Percentiles rank a stretch among this genome's conserved stretches.
Conservation (phyloP, 23 tunicate species). For the Aplidium turbinatum region DNA sequence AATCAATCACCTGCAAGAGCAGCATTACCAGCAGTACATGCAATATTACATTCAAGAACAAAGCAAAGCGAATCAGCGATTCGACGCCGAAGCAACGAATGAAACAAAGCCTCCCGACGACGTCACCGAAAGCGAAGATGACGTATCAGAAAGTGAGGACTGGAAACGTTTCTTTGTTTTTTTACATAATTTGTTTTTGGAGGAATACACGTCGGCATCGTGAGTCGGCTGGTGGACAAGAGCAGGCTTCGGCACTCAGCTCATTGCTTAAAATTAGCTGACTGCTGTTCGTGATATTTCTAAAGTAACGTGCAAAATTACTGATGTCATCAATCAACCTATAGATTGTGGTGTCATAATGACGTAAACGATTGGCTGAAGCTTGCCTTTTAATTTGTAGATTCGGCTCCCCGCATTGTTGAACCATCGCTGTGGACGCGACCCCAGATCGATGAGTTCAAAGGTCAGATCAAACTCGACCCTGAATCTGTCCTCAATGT, state of each 20-base stretch:
- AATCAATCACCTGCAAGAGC: conserved; percentile 87
- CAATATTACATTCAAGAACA: conserved; percentile 72
- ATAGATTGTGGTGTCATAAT: no score
- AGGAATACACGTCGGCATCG: no score
- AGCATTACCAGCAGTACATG: conserved; percentile 98
- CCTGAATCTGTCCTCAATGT: conserved; percentile 92
- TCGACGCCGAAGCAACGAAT: conserved; percentile 10
- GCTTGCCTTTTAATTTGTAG: conserved; percentile 25
- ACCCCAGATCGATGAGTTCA: conserved; percentile 93
- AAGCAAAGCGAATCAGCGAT: conserved; percentile 27
- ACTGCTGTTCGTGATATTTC: no score
- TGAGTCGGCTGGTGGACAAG: no score
- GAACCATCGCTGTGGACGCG: conserved; percentile 96
- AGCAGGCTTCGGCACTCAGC: no score
- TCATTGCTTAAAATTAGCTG: no score
- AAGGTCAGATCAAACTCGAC: conserved; percentile 90
- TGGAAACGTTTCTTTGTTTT: not conserved
- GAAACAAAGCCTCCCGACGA: conserved; percentile 2
- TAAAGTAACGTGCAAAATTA: no score
- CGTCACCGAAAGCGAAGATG: conserved; percentile 51
- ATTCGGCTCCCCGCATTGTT: conserved; percentile 56
- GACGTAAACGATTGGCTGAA: no score
- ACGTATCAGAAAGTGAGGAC: conserved; percentile 43
- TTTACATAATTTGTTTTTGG: not conserved
- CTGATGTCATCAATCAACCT: no score